Evolutionary conservation across 2,888 invertebrate genomes (phyloP), one percentile per base, ranked within the genome.

Genomic region (Scotopteryx bipunctaria): DNA sequence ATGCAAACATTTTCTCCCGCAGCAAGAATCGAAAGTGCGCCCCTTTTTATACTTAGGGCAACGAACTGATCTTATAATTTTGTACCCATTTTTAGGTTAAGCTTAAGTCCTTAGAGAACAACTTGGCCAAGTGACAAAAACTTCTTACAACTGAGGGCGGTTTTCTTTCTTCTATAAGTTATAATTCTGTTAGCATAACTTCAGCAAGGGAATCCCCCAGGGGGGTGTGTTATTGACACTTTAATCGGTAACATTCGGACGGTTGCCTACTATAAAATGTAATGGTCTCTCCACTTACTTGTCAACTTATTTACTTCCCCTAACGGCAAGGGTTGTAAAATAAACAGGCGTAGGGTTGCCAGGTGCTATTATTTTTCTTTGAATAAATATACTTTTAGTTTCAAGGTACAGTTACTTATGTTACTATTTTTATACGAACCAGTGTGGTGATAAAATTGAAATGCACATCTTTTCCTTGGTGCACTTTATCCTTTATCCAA

Each of bases 231-330:
- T 23, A 25, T 19, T 21, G 45, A 45, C 16, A 31, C 14, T 45
- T 37, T 37, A 43, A 23, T 23, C 15, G 19, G 1, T 29, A 19
- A 2, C 2, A 14, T 16, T 1, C 45, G 19, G 29, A 37, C 15
- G 43, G 36, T 16, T 16, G n/a, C 13, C 15, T 17, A 40, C 36
- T 40, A 35, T 49, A 31, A 42, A 52, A 52, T 48, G 45, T 57
- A 45, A 51, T 50, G 55, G 40, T 41, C 46, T 46, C 14, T 40
- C 38, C 48, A n/a, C n/a, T n/a, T n/a, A 21, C 47, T 51, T 52
- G 57, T 49, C 57, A 55, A 52, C 52, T 58, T 55, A 55, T 52
- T 52, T 51, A 55, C 51, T 52, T 49, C 48, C 49, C 51, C 16
- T 47, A 35, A 52, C 51, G 54, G 49, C 50, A 46, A 31, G 57